Percentiles rank a stretch among this genome's conserved stretches.
Evolutionary conservation across 2,113 vertebrate species (phyloP).

Genomic region (Syngnathus scovelli): DNA sequence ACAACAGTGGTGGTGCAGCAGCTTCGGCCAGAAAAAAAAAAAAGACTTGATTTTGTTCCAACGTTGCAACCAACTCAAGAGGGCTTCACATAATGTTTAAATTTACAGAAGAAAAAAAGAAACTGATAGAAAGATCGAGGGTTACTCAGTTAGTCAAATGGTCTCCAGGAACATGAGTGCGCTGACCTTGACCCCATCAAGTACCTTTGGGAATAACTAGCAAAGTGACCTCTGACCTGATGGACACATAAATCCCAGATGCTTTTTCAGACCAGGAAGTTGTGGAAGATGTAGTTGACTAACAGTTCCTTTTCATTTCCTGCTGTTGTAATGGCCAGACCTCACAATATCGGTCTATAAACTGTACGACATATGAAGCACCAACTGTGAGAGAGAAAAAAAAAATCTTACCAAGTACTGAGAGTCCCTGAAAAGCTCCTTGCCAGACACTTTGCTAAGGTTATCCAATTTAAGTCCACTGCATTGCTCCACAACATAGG

Average conservation of each 20-base stretch:
- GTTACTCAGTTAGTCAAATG: neutral
- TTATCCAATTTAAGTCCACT: conserved; percentile 54
- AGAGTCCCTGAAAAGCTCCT: conserved; percentile 61
- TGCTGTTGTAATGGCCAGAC: neutral
- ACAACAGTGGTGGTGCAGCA: no score
- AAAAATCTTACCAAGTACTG: conserved; percentile 57
- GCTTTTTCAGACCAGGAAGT: neutral
- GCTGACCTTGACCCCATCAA: neutral
- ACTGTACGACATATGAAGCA: neutral
- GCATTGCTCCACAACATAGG: conserved; percentile 52
- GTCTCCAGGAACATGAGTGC: neutral
- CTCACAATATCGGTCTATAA: neutral
- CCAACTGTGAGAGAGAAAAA: neutral
- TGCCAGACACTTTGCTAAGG: conserved; percentile 58
- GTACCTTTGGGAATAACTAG: neutral
- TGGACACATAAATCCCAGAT: neutral
- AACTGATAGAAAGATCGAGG: neutral
- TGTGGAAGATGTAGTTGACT: neutral
- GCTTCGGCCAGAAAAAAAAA: neutral
- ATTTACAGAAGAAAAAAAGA: neutral
- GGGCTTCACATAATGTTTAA: neutral
- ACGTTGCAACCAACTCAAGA: no score
- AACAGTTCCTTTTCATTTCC: neutral
- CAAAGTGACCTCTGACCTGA: neutral
- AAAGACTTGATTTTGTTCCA: no score